These are phyloP conservation scores for Bambusicola thoracicus DNA, from an alignment of 2,113 vertebrate genomes.

Conservation along the genomic window DNA sequence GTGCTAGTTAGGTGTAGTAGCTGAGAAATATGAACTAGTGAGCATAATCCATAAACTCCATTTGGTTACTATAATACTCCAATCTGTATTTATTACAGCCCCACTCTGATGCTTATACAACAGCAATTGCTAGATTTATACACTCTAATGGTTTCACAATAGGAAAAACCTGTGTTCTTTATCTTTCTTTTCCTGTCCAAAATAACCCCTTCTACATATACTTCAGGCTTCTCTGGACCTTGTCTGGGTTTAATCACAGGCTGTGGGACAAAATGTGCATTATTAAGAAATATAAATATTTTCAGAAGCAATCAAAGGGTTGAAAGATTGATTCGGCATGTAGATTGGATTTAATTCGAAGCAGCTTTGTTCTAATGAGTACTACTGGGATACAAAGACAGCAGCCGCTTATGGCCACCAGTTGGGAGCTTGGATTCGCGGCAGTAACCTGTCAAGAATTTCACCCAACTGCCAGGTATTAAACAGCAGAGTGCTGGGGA, in stretches of 20 bases:
- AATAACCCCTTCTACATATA: slow-evolving; percentile 65
- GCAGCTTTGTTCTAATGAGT: slow-evolving; percentile 84
- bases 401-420: slow-evolving; percentile 53
- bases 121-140: slow-evolving; percentile 77
- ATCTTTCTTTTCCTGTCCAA: slow-evolving; percentile 74
- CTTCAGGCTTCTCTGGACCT: slow-evolving; percentile 62
- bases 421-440: slow-evolving; percentile 40
- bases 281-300: slow-evolving; percentile 89
- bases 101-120: slow-evolving; percentile 67
- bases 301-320: slow-evolving; percentile 86
- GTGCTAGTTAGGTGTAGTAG: slow-evolving; percentile 15
- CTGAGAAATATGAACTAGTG: slow-evolving; percentile 53
- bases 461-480: slow-evolving; percentile 21
- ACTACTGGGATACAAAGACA: slow-evolving; percentile 75
- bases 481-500: not conserved
- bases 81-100: slow-evolving; percentile 73
- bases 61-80: slow-evolving; percentile 63
- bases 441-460: slow-evolving; percentile 64
- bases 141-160: slow-evolving; percentile 75
- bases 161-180: slow-evolving; percentile 74
- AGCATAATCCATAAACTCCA: slow-evolving; percentile 72
- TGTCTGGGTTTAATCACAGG: slow-evolving; percentile 83
- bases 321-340: slow-evolving; percentile 83
- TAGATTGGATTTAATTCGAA: slow-evolving; percentile 84
- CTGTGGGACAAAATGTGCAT: slow-evolving; percentile 82